phyloP scores from a whole-genome alignment of 2,113 vertebrate genomes.

The Channa argus region DNA sequence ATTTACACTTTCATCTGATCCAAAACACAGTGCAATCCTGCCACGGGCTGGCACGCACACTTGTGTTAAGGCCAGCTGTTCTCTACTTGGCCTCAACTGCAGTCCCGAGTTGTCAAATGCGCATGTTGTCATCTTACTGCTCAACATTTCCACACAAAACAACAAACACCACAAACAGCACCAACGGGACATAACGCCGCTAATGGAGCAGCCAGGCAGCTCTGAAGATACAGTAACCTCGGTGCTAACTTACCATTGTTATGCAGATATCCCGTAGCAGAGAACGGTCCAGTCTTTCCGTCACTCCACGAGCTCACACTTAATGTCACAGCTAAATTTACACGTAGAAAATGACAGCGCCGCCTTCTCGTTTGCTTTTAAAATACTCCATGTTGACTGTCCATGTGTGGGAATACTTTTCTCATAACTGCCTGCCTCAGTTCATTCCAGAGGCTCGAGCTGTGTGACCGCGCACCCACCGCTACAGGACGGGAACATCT shows the following conservation, averaged over 20 bases:
- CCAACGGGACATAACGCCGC: background rate
- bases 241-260: constrained; percentile 68
- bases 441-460: constrained; percentile 3
- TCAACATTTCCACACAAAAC: constrained; percentile 2
- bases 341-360: background rate
- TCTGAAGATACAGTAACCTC: background rate
- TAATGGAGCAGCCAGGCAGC: background rate
- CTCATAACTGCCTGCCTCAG: constrained; percentile 11
- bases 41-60: constrained; percentile 7
- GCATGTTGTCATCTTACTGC: constrained; percentile 35
- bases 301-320: constrained; percentile 1
- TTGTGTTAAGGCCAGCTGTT: constrained; percentile 52
- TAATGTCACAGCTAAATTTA: constrained; percentile 12
- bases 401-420: constrained; percentile 39
- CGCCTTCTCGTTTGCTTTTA: constrained; percentile 1
- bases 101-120: constrained; percentile 57
- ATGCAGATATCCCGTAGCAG: constrained; percentile 41
- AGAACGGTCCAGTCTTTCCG: background rate
- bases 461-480: too few species aligned
- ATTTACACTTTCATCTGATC: background rate
- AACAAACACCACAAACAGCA: constrained; percentile 21
- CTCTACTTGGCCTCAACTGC: constrained; percentile 57
- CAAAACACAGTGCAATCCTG: background rate
- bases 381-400: constrained; percentile 18
- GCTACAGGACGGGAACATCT: too few species aligned